Evolutionary conservation across 2,113 vertebrate genomes (phyloP).

Genomic region (Tympanuchus pallidicinctus): DNA sequence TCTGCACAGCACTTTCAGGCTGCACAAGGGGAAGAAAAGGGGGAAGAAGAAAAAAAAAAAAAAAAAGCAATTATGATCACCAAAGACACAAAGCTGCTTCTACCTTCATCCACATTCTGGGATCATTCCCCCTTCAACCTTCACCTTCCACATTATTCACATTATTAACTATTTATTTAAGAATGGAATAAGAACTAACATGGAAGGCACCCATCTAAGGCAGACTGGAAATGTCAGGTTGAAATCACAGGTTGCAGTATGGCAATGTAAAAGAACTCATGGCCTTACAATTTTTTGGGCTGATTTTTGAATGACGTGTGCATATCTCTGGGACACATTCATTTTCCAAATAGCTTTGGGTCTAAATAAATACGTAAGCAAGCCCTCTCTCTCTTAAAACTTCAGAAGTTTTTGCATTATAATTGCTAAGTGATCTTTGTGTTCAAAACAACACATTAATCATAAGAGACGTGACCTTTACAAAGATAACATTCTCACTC

Average conservation of each 20-base stretch:
- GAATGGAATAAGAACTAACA: background rate
- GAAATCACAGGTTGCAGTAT: background rate
- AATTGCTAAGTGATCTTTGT: conserved; percentile 71
- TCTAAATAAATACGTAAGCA: background rate
- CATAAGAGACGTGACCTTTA: conserved; percentile 64
- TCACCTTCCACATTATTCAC: conserved; percentile 14
- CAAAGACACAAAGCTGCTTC: background rate
- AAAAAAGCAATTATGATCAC: background rate
- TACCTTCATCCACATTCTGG: conserved; percentile 1
- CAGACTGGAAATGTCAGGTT: conserved; percentile 21
- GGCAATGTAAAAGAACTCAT: background rate
- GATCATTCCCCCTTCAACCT: background rate
- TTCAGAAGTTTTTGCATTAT: conserved; percentile 21
- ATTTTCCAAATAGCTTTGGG: background rate
- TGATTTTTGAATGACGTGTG: background rate
- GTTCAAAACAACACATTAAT: conserved; percentile 65
- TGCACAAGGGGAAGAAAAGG: background rate
- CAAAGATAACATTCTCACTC: conserved; percentile 34
- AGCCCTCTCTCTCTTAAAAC: background rate
- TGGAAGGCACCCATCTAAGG: background rate
- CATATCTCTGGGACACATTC: background rate
- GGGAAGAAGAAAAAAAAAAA: background rate
- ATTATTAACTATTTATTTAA: conserved; percentile 6
- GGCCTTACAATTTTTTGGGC: background rate
- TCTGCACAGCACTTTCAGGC: background rate